Conservation (phyloP, 2,888 invertebrate genomes). For the Caenorhabditis zanzibari region DNA sequence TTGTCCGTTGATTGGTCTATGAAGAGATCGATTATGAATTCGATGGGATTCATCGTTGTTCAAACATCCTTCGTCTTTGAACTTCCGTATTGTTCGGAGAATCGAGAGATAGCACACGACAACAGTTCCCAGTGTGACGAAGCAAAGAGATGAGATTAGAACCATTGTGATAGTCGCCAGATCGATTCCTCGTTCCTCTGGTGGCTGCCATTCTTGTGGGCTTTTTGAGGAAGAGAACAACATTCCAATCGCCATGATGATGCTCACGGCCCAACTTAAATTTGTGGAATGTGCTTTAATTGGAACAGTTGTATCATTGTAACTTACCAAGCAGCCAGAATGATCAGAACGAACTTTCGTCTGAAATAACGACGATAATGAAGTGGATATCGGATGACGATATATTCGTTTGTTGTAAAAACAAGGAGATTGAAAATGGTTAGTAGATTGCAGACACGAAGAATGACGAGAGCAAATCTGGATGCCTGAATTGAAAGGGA, state of each 20-base stretch:
- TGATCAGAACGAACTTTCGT: conserved; percentile 76
- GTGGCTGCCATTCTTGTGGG: conserved; percentile 5
- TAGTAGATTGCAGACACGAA: conserved; percentile 82
- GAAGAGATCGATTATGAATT: conserved; percentile 69
- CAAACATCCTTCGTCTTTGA: conserved; percentile 77
- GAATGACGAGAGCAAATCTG: conserved; percentile 78
- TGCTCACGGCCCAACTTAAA: conserved; percentile 81
- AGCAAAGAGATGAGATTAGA: conserved; percentile 80
- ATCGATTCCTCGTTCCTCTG: conserved; percentile 65
- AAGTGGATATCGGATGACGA: conserved; percentile 82
- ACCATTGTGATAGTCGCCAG: conserved; percentile 70
- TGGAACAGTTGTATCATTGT: no score
- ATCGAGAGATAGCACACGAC: conserved; percentile 82
- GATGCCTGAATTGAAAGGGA: conserved; percentile 74
- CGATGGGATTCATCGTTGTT: conserved; percentile 73
- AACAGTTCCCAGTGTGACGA: conserved; percentile 80
- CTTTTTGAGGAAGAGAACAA: conserved; percentile 64
- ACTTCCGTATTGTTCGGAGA: conserved; percentile 81
- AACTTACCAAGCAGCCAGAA: conserved; percentile 76
- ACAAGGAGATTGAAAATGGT: conserved; percentile 83
- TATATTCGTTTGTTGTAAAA: conserved; percentile 83
- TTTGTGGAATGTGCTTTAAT: no score
- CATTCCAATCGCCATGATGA: conserved; percentile 78
- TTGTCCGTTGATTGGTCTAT: conserved; percentile 61
- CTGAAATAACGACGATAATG: conserved; percentile 83